Evolutionary conservation across 1,140 invertebrate species (phyloP), one percentile per base, ranked within the genome.

Genomic region (Acromyrmex charruanus): DNA sequence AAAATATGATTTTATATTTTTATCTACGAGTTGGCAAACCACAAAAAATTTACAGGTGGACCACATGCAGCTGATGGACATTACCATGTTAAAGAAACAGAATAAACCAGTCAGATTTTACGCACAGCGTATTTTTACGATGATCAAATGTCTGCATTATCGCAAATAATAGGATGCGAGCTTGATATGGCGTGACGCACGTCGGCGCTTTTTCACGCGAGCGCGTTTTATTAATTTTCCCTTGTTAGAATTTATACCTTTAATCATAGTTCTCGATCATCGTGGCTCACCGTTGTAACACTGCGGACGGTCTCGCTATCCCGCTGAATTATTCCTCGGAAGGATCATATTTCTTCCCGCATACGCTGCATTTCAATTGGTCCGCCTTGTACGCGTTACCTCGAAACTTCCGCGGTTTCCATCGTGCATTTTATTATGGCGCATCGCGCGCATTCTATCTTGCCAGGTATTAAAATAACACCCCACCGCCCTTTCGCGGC

Each of bases 381-480:
- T 51, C 69, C 44, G 80, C 55, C 80, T 59, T 74, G 63, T 72
- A 69, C 80, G 80, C 80, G 68, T 84, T 84, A 61, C 55, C 58
- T 84, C 69, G 58, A 75, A 84, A 51, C 80, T 75, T 84, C 69
- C 80, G 69, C 55, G 55, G 80, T 74, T 74, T 75, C 44, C 80
- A 84, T 75, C 68, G 80, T 61, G 81, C 87, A 74, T 89, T 89
- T 89, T 89, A 89, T 85, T 88, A 80, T 51, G 35, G 75, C 49
- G 72, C 65, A 85, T 69, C 74, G 49, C 55, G 49, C 35, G 71
- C 69, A 82, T 87, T 88, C 61, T 66, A 72, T 65, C 75, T 86
- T 44, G n/a, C 65, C 14, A 28, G 21, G 74, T 88, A 85, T 66
- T 89, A 85, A 88, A 86, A 72, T 72, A 87, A 75, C 28, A 63